These are phyloP conservation scores for Microchrysa polita DNA, from an alignment of 2,888 invertebrate species.

Conservation along the genomic window DNA sequence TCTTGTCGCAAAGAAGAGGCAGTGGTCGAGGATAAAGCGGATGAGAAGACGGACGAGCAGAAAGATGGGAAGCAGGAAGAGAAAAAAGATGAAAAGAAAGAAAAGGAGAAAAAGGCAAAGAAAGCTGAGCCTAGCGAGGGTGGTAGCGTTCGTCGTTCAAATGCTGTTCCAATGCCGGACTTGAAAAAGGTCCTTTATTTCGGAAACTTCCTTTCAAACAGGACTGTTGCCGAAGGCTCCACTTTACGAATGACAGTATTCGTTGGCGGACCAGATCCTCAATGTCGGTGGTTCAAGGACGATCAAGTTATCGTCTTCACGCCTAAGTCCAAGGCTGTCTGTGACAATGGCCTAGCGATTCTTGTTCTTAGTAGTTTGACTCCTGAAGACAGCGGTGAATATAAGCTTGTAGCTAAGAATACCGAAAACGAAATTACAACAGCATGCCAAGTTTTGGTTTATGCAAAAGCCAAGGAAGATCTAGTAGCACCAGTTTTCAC, in stretches of 20 bases:
- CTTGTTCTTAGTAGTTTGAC: constrained; percentile 76
- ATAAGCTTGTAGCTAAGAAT: constrained; percentile 80
- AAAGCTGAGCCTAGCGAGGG: background rate
- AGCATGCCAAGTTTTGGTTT: constrained; percentile 75
- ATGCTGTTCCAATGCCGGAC: constrained; percentile 64
- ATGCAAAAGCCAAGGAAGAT: constrained; percentile 73
- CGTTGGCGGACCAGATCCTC: constrained; percentile 77
- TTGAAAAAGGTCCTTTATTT: constrained; percentile 68
- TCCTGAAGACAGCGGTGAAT: constrained; percentile 78
- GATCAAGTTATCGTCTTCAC: constrained; percentile 70
- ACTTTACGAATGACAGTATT: constrained; percentile 82
- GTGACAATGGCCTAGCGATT: constrained; percentile 76
- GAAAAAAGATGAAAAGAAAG: constrained; percentile 57
- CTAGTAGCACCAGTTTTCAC: constrained; percentile 78
- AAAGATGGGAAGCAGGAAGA: constrained; percentile 56
- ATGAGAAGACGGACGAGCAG: constrained; percentile 49
- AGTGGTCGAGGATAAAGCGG: constrained; percentile 48
- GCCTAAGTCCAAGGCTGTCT: constrained; percentile 70
- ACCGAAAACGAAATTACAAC: constrained; percentile 76
- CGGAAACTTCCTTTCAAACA: constrained; percentile 78
- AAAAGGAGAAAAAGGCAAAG: constrained; percentile 49
- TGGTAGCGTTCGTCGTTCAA: constrained; percentile 57
- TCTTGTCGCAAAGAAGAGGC: constrained; percentile 41
- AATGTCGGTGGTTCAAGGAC: constrained; percentile 79
- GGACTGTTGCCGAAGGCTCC: constrained; percentile 78